Evolutionary conservation across 1,140 invertebrate genomes (phyloP), one percentile per base, ranked within the genome.

Genomic region (Bicyclus anynana): DNA sequence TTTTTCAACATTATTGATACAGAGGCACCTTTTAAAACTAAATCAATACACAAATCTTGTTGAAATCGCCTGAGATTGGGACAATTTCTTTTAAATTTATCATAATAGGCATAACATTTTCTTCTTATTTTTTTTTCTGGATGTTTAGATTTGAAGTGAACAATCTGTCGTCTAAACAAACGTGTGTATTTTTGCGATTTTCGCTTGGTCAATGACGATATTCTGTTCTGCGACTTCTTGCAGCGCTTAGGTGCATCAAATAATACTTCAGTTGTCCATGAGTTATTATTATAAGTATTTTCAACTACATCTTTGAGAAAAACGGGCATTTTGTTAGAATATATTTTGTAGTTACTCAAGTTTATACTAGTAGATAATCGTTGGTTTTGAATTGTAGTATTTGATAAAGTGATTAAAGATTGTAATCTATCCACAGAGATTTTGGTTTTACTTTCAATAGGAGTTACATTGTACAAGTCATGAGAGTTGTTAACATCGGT

Each of bases 71-170:
- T 38, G 27, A 26, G 27, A 48, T 16, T 55, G 7, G 47, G 35
- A 10, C 13, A 23, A 23, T 63, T 68, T 16, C 21, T 59, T 42
- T 65, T 63, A 14, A 50, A 23, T 55, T 62, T 59, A 21, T 49
- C 23, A 29, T 56, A 60, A 59, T 62, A 72, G 18, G 59, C 65
- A 29, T 59, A 50, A 37, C 74, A 37, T 17, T 65, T 66, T 58
- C 50, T 66, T 12, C 37, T 44, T 1, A 65, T 53, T 35, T 27
- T 53, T 50, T 61, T 53, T 54, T 62, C 64, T 12, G 40, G 29
- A 42, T 61, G 52, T 58, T 67, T 63, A 51, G 62, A 61, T 60
- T 74, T 76, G 7, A 69, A 49, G 10, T 59, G 42, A 18, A 57
- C n/a, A 33, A 44, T 51, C 44, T n/a, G 51, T 13, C 13, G 49